These are phyloP conservation scores for Eupleurogrammus muticus DNA, from an alignment of 2,797 vertebrate genomes.

Conservation along the genomic window DNA sequence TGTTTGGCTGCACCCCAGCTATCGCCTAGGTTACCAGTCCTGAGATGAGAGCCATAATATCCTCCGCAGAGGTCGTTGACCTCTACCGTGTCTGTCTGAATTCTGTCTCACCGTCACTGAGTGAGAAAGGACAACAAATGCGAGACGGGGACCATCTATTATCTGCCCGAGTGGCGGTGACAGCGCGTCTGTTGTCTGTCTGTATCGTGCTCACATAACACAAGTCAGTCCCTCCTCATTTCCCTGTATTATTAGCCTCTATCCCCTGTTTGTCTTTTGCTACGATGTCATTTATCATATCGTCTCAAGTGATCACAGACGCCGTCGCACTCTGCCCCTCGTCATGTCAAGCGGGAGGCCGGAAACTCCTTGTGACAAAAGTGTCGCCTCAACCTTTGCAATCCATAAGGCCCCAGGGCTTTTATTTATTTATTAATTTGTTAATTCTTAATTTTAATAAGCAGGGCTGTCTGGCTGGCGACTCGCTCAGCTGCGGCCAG, in stretches of 20 bases:
- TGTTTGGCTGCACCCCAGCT: constrained; percentile 52
- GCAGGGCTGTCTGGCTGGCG: constrained; percentile 53
- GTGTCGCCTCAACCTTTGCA: constrained; percentile 57
- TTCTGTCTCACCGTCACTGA: constrained; percentile 44
- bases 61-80: constrained; percentile 56
- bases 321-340: constrained; percentile 39
- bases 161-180: constrained; percentile 56
- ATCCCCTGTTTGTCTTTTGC: constrained; percentile 34
- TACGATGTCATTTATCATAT: constrained; percentile 58
- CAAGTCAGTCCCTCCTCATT: constrained; percentile 46
- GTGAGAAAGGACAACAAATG: constrained; percentile 46
- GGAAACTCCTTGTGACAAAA: constrained; percentile 65
- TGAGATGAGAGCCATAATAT: constrained; percentile 45
- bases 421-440: constrained; percentile 30
- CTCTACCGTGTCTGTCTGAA: constrained; percentile 63
- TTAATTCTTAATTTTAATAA: constrained; percentile 51
- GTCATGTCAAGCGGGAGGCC: constrained; percentile 60
- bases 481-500: constrained; percentile 73
- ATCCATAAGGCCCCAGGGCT: constrained; percentile 42
- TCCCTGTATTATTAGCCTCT: constrained; percentile 37
- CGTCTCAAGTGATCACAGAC: constrained; percentile 56
- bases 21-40: constrained; percentile 47
- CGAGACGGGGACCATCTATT: constrained; percentile 55
- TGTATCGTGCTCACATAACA: constrained; percentile 50
- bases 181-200: constrained; percentile 55